Percentiles rank a stretch among this genome's conserved stretches.
Evolutionary conservation across 1,140 invertebrate species (phyloP).

Genomic region (Eriosoma lanigerum): DNA sequence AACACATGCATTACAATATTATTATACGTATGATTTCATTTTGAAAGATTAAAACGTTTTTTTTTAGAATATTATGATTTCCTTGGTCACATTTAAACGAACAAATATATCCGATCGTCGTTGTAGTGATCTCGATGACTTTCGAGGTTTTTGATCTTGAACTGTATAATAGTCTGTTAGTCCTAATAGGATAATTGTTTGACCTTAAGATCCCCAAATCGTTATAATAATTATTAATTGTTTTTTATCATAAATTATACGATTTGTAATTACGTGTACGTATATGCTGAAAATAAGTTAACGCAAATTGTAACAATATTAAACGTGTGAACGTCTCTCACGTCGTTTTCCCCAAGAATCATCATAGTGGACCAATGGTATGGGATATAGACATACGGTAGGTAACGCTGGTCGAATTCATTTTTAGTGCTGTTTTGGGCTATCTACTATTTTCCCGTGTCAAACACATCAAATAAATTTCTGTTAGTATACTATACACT

Average conservation of each 20-base stretch:
- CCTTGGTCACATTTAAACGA: too few relatives aligned
- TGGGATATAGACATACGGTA: not conserved
- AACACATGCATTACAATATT: not conserved
- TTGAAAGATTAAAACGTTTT: too few relatives aligned
- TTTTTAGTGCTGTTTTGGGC: not conserved
- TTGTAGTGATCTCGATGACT: too few relatives aligned
- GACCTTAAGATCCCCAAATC: not conserved
- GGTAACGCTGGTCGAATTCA: not conserved
- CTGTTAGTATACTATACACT: not conserved
- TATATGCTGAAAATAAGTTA: too few relatives aligned
- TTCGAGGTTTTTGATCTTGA: slow-evolving; percentile 5
- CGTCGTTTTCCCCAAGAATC: slow-evolving; percentile 11
- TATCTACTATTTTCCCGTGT: not conserved
- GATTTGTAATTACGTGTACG: slow-evolving; percentile 17
- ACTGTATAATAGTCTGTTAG: not conserved
- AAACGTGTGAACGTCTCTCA: slow-evolving; percentile 28
- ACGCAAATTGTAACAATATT: too few relatives aligned
- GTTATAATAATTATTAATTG: too few relatives aligned
- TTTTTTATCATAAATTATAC: too few relatives aligned
- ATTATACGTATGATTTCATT: too few relatives aligned
- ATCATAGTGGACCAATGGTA: too few relatives aligned
- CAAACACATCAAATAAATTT: not conserved
- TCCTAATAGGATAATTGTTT: not conserved
- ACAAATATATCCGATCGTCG: too few relatives aligned
- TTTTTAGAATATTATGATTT: too few relatives aligned